Evolutionary conservation across 2,888 invertebrate genomes (phyloP), one percentile per base, ranked within the genome.

Genomic region (Drosophila macrospina): DNA sequence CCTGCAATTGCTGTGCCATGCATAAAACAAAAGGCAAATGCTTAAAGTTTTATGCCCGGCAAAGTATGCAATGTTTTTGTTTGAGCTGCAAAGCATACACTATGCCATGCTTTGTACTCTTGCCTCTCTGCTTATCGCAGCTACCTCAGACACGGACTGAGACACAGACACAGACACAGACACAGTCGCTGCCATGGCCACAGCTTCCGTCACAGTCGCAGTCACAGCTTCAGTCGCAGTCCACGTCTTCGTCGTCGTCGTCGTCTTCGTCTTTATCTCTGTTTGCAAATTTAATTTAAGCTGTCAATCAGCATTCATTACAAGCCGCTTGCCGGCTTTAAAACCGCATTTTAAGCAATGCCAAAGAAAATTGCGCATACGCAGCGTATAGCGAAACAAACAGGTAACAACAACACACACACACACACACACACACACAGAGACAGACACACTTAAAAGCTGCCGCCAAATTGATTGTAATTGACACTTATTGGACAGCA

Each of bases 401-500:
- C 41, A 72, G 67, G 71, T 61, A 45, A 54, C 55, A 60, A 48
- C 30, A 44, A 32, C 51, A n/a, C 32, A 41, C 24, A 37, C 50
- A 56, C 16, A n/a, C 6, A 32, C 37, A 62, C 20, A 37, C 30
- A 30, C 54, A 41, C 13, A 26, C 20, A 56, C 42, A 48, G 13
- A 47, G 13, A 34, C 36, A 26, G 10, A 50, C 57, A 56, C 66
- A 68, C 64, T 71, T 57, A 67, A 62, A 74, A 65, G 64, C 66
- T 57, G 61, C 61, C 60, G 51, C 78, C 74, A 89, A 89, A 87
- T 89, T 89, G 84, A 85, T 79, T 84, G 83, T 89, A 90, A 90
- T 89, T 90, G 90, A 90, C 90, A 90, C 84, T 90, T 90, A 90
- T 90, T 90, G 86, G 84, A 90, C 89, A 90, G 88, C 80, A 77